Conservation (phyloP, 2,113 vertebrate genomes). For the Platysteira castanea region DNA sequence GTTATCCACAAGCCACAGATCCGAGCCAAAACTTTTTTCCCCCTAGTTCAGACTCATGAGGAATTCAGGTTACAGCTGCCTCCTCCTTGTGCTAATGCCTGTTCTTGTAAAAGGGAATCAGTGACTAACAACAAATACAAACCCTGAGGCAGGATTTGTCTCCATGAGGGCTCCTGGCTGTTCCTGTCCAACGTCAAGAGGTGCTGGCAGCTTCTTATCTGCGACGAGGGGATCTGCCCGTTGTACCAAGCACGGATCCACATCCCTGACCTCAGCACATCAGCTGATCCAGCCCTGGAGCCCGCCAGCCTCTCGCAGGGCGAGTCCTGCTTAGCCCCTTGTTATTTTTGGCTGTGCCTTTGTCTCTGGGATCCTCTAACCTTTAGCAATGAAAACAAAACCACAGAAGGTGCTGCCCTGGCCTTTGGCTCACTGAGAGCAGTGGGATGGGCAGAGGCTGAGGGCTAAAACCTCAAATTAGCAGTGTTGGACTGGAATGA, state of each 20-base stretch:
- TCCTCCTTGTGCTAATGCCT: background rate
- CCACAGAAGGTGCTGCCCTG: background rate
- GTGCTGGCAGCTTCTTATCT: background rate
- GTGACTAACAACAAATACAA: background rate
- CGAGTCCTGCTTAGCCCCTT: background rate
- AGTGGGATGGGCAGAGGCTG: background rate
- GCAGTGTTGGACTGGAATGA: background rate
- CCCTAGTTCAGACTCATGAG: background rate
- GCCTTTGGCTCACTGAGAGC: background rate
- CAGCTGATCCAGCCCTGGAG: accelerated
- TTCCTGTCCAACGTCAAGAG: background rate
- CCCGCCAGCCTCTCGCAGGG: background rate
- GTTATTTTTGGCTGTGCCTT: constrained; percentile 40
- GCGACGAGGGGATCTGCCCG: accelerated
- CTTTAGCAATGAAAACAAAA: constrained; percentile 18
- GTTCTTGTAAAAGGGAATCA: background rate
- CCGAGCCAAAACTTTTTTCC: background rate
- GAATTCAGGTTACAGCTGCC: background rate
- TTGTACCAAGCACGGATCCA: background rate
- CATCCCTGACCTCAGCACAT: background rate
- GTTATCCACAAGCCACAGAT: background rate
- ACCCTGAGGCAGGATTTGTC: background rate
- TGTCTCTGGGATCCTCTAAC: constrained; percentile 16
- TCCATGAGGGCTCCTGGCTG: background rate
- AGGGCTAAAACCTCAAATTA: constrained; percentile 5